These are phyloP conservation scores for Rhea americana DNA, from an alignment of 2,113 vertebrate species.

Conservation along the genomic window DNA sequence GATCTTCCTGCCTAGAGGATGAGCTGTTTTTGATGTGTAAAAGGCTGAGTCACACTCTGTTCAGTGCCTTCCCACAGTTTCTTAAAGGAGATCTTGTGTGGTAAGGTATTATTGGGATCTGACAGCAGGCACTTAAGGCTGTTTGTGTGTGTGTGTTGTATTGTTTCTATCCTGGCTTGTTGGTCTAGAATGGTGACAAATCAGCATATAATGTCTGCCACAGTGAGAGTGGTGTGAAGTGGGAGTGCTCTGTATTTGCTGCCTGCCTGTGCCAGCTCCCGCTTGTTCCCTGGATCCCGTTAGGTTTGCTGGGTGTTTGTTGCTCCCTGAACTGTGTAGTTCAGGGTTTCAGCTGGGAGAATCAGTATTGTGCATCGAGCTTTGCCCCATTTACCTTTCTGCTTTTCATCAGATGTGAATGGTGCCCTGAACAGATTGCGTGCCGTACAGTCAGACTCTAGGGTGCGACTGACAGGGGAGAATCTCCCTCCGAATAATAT, in stretches of 20 bases:
- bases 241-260: background rate
- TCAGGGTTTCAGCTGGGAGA: background rate
- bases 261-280: background rate
- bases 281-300: background rate
- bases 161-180: background rate
- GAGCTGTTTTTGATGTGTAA: background rate
- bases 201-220: background rate
- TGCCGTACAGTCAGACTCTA: background rate
- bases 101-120: fast-evolving
- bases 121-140: background rate
- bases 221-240: background rate
- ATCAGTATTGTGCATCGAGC: background rate
- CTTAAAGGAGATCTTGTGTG: fast-evolving
- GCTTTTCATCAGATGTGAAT: background rate
- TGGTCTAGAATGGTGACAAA: background rate
- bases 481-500: background rate
- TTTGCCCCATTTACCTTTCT: background rate
- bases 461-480: background rate
- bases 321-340: background rate
- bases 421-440: background rate
- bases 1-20: background rate
- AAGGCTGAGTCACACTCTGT: background rate
- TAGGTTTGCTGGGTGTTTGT: background rate
- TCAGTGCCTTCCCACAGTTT: fast-evolving
- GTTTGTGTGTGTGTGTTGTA: background rate